Evolutionary conservation across 1,140 invertebrate genomes (phyloP).

Genomic region (Drosophila hydei): DNA sequence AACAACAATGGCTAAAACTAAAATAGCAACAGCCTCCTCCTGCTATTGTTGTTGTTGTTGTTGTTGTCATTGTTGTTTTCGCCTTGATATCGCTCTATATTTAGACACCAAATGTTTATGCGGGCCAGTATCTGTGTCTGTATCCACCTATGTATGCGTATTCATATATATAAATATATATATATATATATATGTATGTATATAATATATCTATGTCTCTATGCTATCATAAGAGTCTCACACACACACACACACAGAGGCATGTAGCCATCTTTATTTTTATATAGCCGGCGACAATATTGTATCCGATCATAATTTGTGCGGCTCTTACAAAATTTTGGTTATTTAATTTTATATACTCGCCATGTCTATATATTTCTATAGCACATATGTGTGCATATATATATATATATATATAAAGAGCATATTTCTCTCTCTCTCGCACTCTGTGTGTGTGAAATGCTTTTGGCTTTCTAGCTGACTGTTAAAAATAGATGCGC

Average conservation of each 20-base stretch:
- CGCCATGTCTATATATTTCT: conserved; percentile 5
- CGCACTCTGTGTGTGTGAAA: conserved; percentile 20
- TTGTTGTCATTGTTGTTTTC: conserved; percentile 48
- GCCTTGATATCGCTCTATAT: conserved; percentile 67
- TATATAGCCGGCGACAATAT: conserved; percentile 70
- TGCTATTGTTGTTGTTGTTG: background rate
- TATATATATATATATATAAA: too few relatives aligned
- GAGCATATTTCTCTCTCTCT: background rate
- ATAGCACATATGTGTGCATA: conserved; percentile 3
- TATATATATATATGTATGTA: background rate
- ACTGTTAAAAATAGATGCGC: conserved; percentile 47
- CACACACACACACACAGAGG: background rate
- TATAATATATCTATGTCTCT: conserved; percentile 8
- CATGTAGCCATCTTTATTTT: conserved; percentile 49
- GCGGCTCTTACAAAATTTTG: conserved; percentile 39
- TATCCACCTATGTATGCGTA: conserved; percentile 16
- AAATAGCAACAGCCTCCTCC: conserved; percentile 38
- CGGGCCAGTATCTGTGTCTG: conserved; percentile 32
- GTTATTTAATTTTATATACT: conserved; percentile 46
- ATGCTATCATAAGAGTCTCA: conserved; percentile 58
- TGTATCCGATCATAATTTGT: conserved; percentile 53
- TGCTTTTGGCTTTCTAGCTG: conserved; percentile 39
- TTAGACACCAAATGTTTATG: conserved; percentile 49
- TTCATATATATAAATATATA: background rate
- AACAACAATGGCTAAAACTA: conserved; percentile 29